These are phyloP conservation scores for Campoplex capitator DNA, from an alignment of 2,888 invertebrate genomes.

Conservation along the genomic window DNA sequence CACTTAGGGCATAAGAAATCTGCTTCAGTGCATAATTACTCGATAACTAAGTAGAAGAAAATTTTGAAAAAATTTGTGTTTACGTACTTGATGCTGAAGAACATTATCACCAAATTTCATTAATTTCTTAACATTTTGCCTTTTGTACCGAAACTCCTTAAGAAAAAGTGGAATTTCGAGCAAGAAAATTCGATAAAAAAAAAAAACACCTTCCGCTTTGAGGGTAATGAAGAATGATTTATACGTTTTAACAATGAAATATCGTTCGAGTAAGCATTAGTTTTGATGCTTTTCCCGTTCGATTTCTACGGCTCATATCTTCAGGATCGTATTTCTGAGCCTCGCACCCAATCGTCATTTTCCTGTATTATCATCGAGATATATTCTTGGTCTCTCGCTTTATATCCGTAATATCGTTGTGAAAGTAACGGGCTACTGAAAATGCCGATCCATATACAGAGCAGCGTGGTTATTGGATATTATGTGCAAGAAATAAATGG, in stretches of 20 bases:
- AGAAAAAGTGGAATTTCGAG: neutral
- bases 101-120: no score
- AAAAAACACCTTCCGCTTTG: no score
- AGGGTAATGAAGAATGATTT: neutral
- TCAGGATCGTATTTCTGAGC: slow-evolving; percentile 38
- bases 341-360: slow-evolving; percentile 25
- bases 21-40: no score
- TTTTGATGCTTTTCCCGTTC: neutral
- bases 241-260: neutral
- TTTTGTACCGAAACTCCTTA: no score
- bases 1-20: no score
- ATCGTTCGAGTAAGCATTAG: neutral
- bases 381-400: slow-evolving; percentile 62
- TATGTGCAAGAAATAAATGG: slow-evolving; percentile 68
- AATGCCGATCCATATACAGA: slow-evolving; percentile 78
- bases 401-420: slow-evolving; percentile 70
- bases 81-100: no score
- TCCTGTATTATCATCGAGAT: slow-evolving; percentile 34
- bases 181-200: neutral
- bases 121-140: no score
- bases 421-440: slow-evolving; percentile 81
- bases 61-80: no score
- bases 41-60: no score
- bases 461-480: slow-evolving; percentile 81
- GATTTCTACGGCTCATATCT: neutral